Conservation (phyloP, 2,888 invertebrate genomes). For the Automeris io region DNA sequence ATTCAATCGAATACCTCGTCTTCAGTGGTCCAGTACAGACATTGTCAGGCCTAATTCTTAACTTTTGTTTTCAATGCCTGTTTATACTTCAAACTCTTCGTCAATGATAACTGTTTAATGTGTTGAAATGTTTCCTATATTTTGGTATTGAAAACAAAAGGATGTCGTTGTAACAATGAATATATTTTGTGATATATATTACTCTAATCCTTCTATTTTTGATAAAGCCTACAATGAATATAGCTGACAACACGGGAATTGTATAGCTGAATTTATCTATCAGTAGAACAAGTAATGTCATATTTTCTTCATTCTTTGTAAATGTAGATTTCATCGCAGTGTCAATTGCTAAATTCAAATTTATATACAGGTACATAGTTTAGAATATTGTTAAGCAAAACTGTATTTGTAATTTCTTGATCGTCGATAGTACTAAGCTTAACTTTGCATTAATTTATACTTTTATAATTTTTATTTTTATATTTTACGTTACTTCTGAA, state of each 20-base stretch:
- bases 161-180: constrained; percentile 62
- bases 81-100: constrained; percentile 15
- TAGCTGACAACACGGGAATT: constrained; percentile 63
- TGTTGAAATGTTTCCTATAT: constrained; percentile 10
- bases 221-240: constrained; percentile 70
- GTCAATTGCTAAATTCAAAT: constrained; percentile 35
- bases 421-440: neutral
- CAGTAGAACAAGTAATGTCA: constrained; percentile 5
- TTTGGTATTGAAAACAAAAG: constrained; percentile 66
- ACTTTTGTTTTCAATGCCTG: constrained; percentile 67
- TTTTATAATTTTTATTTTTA: too few species aligned
- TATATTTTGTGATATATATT: constrained; percentile 76
- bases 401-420: neutral
- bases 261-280: constrained; percentile 48
- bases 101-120: constrained; percentile 3
- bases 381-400: constrained; percentile 1
- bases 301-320: constrained; percentile 31
- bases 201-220: constrained; percentile 75
- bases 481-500: too few species aligned
- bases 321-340: constrained; percentile 30
- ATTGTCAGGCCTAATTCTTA: constrained; percentile 59
- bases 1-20: constrained; percentile 68
- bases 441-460: neutral
- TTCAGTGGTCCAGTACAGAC: constrained; percentile 66
- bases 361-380: neutral